Evolutionary conservation across 2,113 vertebrate genomes (phyloP).

Genomic region (Crotalus helleri): DNA sequence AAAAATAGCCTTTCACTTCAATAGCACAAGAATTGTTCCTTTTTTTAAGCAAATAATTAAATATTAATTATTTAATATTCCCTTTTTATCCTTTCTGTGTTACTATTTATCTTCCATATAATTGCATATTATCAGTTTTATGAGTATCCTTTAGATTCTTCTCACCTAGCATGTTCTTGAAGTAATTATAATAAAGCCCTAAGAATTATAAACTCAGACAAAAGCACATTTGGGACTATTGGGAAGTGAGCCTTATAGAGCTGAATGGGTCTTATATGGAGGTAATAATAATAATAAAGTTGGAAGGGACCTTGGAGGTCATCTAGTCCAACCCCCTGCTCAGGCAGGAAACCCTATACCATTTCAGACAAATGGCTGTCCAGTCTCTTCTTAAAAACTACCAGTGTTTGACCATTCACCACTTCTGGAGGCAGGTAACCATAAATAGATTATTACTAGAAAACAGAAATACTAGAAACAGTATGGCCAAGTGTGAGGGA

Average conservation of each 20-base stretch:
- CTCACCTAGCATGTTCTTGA: background rate
- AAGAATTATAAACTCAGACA: background rate
- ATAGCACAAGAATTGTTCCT: background rate
- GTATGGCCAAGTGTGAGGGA: background rate
- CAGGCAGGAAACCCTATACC: no score
- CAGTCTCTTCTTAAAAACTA: no score
- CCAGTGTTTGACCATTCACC: no score
- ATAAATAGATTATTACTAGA: background rate
- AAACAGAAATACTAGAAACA: background rate
- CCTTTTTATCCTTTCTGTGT: background rate
- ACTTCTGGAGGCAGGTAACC: background rate
- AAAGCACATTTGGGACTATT: background rate
- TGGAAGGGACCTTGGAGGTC: no score
- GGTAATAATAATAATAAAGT: no score
- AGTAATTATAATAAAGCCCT: background rate
- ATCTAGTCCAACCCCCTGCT: no score
- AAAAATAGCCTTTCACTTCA: background rate
- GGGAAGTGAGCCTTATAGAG: background rate
- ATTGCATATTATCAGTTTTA: background rate
- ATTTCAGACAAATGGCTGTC: no score
- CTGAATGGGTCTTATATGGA: background rate
- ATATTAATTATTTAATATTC: conserved; percentile 3
- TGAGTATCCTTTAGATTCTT: background rate
- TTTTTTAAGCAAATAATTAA: background rate
- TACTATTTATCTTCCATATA: background rate